Conservation (phyloP, 1,140 invertebrate genomes). For the Ceratosolen solmsi region DNA sequence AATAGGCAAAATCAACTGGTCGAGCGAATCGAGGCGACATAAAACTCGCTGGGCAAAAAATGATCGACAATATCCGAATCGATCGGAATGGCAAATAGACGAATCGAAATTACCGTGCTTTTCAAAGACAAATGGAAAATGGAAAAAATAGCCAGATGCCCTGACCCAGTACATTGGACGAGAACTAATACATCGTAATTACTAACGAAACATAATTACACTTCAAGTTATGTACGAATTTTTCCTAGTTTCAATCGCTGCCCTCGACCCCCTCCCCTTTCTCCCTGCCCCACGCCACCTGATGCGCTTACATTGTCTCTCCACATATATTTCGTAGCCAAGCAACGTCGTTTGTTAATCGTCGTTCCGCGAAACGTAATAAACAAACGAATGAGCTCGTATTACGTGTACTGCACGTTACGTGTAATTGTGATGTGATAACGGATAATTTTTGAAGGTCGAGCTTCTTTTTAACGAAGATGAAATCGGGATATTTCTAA, state of each 20-base stretch:
- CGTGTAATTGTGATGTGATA: not conserved
- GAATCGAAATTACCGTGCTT: constrained; percentile 34
- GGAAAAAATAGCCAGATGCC: not conserved
- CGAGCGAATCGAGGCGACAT: not conserved
- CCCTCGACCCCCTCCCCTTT: not conserved
- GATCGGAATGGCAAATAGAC: constrained; percentile 16
- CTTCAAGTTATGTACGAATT: too few species aligned
- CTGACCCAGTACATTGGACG: not conserved
- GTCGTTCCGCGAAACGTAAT: not conserved
- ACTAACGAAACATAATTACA: not conserved
- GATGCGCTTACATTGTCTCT: too few species aligned
- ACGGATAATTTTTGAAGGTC: not conserved
- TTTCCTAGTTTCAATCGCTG: not conserved
- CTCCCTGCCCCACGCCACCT: not conserved
- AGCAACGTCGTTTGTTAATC: not conserved
- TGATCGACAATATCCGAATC: not conserved
- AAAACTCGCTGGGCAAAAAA: not conserved
- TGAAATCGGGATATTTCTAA: not conserved
- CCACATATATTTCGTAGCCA: not conserved
- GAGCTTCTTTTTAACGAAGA: not conserved
- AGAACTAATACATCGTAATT: constrained; percentile 1
- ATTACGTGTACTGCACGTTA: not conserved
- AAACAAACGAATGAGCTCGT: not conserved
- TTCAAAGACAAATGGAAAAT: not conserved
- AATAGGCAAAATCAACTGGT: not conserved